Percentiles rank a stretch among this genome's conserved stretches.
These are phyloP conservation scores for Typhlichthys subterraneus DNA, from an alignment of 2,797 vertebrate species.

Conservation along the genomic window DNA sequence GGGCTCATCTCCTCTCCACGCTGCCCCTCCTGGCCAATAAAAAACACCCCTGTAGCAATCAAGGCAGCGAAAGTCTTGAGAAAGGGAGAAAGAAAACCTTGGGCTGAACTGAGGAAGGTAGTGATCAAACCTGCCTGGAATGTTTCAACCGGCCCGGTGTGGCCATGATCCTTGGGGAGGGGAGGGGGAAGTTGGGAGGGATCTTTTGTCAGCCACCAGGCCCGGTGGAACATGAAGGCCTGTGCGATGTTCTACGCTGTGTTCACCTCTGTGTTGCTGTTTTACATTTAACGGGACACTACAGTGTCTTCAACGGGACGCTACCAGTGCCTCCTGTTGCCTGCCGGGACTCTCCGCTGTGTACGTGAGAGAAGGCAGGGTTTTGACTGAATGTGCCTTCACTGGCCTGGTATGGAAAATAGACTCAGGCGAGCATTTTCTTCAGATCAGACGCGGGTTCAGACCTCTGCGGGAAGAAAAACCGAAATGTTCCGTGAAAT, in stretches of 20 bases:
- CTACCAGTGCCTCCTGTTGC: slow-evolving; percentile 13
- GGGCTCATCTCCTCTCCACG: no score
- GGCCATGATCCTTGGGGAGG: slow-evolving; percentile 28
- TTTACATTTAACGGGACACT: no score
- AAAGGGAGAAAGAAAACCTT: neutral
- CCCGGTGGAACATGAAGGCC: slow-evolving; percentile 49
- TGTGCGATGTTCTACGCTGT: no score
- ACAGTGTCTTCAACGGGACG: no score
- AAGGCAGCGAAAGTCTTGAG: no score
- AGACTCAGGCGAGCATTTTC: neutral
- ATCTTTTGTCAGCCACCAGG: slow-evolving; percentile 53
- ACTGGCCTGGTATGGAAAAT: slow-evolving; percentile 41
- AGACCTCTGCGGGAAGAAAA: neutral
- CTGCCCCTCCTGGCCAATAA: no score
- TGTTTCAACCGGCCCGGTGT: slow-evolving; percentile 12
- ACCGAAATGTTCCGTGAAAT: neutral
- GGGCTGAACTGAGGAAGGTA: slow-evolving; percentile 9
- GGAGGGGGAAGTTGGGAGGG: slow-evolving; percentile 13
- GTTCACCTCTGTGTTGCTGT: no score
- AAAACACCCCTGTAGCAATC: no score
- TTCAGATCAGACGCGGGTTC: neutral
- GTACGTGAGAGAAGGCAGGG: slow-evolving; percentile 31
- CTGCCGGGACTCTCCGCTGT: slow-evolving; percentile 7
- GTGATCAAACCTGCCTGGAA: slow-evolving; percentile 40
- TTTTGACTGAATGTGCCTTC: slow-evolving; percentile 39